phyloP scores from a whole-genome alignment of 2,888 invertebrate species.

The Petrolisthes cinctipes region DNA sequence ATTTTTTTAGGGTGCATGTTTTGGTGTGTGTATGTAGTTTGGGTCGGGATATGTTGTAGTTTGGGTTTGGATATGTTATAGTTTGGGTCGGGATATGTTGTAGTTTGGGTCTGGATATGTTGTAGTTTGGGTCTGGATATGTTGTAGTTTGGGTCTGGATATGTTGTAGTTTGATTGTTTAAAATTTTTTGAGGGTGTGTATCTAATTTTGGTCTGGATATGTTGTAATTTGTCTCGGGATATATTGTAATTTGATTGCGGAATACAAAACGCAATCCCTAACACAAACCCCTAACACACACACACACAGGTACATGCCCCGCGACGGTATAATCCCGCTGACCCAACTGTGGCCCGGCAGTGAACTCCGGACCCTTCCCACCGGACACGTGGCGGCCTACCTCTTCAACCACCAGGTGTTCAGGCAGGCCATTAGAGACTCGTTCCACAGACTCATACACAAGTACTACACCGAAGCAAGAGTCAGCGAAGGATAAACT shows the following conservation, averaged over 20 bases:
- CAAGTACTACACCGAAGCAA: constrained; percentile 40
- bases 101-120: too few species aligned
- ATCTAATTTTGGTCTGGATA: background rate
- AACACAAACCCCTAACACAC: too few species aligned
- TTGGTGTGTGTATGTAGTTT: too few species aligned
- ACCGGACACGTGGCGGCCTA: constrained; percentile 92
- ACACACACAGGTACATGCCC: too few species aligned
- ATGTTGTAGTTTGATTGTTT: background rate
- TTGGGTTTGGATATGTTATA: too few species aligned
- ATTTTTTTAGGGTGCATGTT: background rate
- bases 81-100: too few species aligned
- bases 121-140: background rate
- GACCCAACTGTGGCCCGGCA: constrained; percentile 93
- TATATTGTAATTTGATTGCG: too few species aligned
- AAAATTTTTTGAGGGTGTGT: too few species aligned
- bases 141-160: background rate
- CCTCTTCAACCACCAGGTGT: constrained; percentile 85
- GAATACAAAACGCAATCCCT: too few species aligned
- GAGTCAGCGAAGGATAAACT: background rate
- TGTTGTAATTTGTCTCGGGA: too few species aligned
- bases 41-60: too few species aligned
- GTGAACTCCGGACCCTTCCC: constrained; percentile 87
- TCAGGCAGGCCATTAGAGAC: constrained; percentile 77
- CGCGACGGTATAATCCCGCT: constrained; percentile 83
- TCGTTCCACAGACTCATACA: constrained; percentile 40